A percentile compares a stretch with the other conserved stretches of the same genome.
These are phyloP conservation scores for Macaria notata DNA, from an alignment of 2,888 invertebrate species.

Conservation along the genomic window DNA sequence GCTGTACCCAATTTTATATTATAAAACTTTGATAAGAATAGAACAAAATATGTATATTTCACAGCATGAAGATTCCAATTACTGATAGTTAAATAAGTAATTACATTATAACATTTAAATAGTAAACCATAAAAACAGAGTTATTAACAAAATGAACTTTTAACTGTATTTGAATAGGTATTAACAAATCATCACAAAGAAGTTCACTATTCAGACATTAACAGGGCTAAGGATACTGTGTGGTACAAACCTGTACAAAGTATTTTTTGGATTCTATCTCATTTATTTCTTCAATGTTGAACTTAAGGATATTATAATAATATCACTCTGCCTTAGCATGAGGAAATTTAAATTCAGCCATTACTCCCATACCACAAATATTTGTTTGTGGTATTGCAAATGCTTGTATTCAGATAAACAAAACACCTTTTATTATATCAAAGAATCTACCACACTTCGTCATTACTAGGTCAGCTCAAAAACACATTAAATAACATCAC, in stretches of 20 bases:
- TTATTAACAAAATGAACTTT: slow-evolving; percentile 1
- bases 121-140: neutral
- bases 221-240: too few relatives aligned
- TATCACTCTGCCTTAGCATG: too few relatives aligned
- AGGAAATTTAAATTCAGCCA: too few relatives aligned
- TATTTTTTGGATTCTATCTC: too few relatives aligned
- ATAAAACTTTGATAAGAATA: slow-evolving; percentile 9
- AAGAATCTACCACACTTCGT: slow-evolving; percentile 6
- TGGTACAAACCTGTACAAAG: too few relatives aligned
- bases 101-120: too few relatives aligned
- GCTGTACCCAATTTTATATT: slow-evolving; percentile 28
- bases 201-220: neutral
- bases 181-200: neutral
- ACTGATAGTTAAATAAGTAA: neutral
- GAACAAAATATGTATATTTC: neutral
- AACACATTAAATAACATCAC: slow-evolving; percentile 34
- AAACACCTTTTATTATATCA: neutral
- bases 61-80: neutral
- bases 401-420: neutral
- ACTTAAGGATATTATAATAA: too few relatives aligned
- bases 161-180: slow-evolving; percentile 1
- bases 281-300: too few relatives aligned
- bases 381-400: too few relatives aligned
- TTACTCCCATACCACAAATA: too few relatives aligned
- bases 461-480: slow-evolving; percentile 36